Base-by-base conservation (phyloP, 2,797 vertebrate genomes). In the Rachycentron canadum region DNA sequence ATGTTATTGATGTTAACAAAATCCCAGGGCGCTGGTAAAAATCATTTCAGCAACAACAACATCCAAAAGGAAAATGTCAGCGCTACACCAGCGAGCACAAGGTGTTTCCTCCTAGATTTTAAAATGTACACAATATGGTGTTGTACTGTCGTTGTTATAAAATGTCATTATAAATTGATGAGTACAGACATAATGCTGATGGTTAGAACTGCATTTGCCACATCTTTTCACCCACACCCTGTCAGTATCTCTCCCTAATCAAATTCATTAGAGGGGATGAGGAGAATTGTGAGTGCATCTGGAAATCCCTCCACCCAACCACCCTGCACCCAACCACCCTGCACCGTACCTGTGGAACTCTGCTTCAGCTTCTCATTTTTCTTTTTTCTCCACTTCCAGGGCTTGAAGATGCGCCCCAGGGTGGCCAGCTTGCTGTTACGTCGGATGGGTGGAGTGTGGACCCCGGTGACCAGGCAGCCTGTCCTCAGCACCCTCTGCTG, bases 321-420 rank as follows among this genome's bases (percentile, higher is more conserved):
- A 25, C 43, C n/a, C 10, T n/a, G 25, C 32, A 23, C 1, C 41
- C 17, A 52, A 17, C 45, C n/a, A 38, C 28, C n/a, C 23, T 4
- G 10, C 43, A 10, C 11, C 11, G 11, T 86, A 95, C 95, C 95
- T 94, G 95, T 95, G 59, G 94, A 94, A 82, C 94, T 95, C 84
- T 95, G 95, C 93, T 98, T 99, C 64, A 99, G 92, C 64, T 99
- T 99, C 71, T 99, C 98, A 0, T 95, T 98, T 95, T 98, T 99
- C 96, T 99, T 99, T 97, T 99, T 99, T 91, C 98, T 92, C 98
- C 98, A 99, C 75, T 99, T 99, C 98, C 98, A 99, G 0, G 98
- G 98, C 83, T 98, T 98, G 94, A 99, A 99, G 93, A 99, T 97
- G 88, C 98, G 96, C 52, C 98, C 98, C 90, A 99, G 91, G 0